phyloP scores from a whole-genome alignment of 2,113 vertebrate species.

The Pseudorhombus dupliciocellatus region DNA sequence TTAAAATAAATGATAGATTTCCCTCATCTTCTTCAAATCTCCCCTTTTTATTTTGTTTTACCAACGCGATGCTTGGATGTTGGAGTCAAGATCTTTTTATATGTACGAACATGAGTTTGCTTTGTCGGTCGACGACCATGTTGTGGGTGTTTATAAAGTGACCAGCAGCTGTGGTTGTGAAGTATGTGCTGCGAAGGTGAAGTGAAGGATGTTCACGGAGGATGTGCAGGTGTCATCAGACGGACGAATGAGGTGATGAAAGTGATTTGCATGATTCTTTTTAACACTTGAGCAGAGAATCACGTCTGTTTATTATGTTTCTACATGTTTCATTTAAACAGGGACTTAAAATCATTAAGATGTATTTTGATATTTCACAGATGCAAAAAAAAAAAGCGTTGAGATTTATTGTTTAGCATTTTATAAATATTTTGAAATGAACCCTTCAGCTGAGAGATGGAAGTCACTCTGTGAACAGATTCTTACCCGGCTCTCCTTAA shows the following conservation, averaged over 20 bases:
- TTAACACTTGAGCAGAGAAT: conserved; percentile 41
- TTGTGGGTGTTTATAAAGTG: conserved; percentile 37
- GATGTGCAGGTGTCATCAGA: conserved; percentile 51
- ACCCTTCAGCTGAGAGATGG: conserved; percentile 53
- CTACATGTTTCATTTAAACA: conserved; percentile 40
- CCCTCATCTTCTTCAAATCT: background rate
- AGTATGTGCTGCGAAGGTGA: conserved; percentile 39
- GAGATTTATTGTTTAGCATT: conserved; percentile 52
- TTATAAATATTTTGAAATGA: conserved; percentile 55
- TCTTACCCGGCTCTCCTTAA: conserved; percentile 20
- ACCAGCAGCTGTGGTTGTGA: conserved; percentile 70
- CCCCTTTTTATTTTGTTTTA: conserved; percentile 36
- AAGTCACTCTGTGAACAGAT: conserved; percentile 17
- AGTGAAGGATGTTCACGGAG: conserved; percentile 46
- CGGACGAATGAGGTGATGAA: conserved; percentile 26
- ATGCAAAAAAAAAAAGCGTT: conserved; percentile 9
- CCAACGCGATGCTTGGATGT: conserved; percentile 37
- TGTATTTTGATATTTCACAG: conserved; percentile 55
- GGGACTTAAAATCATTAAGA: conserved; percentile 57
- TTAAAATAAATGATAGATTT: conserved; percentile 32
- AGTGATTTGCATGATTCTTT: conserved; percentile 48
- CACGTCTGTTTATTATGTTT: conserved; percentile 5
- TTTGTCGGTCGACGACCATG: conserved; percentile 36
- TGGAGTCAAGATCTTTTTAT: conserved; percentile 40
- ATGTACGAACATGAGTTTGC: conserved; percentile 44